Base-by-base conservation (phyloP, 2,888 invertebrate genomes). In the Matsumyia berberina region DNA sequence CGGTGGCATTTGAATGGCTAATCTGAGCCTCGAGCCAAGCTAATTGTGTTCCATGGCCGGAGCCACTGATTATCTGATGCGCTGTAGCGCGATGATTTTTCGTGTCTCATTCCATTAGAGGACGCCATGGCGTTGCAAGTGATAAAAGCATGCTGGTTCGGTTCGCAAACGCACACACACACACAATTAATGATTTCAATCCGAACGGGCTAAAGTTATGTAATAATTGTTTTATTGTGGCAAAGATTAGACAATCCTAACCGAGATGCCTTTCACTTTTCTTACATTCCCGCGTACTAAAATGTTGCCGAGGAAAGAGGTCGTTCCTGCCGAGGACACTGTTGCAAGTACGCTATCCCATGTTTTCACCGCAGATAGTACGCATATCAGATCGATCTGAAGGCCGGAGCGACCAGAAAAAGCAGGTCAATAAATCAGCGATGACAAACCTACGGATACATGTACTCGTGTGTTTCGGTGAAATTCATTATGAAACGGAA, bases 241-340 rank as follows among this genome's bases (percentile, higher is more conserved):
- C 33, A 2, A 53, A 73, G 53, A 64, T 74, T 55, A n/a, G 9
- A 74, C 62, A 74, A 73, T 73, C 42, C 57, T 35, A 35, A 55
- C 39, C 15, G n/a, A 51, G 37, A 31, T 64, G 37, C 73, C 73
- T 53, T 74, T 74, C 64, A 64, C 73, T 74, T 64, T 44, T 35
- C 8, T 53, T 12, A n/a, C 9, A 29, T 24, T 29, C 15, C 7
- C 44, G 6, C 17, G 3, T 2, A 19, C 9, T 15, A 5, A 42
- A 35, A 35, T 35, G 35, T 12, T 0, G 12, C 12, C 12, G 19
- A 19, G n/a, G 15, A 15, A 53, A 6, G 8, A 8, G 15, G 15
- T 24, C n/a, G 1, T 5, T 24, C 11, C 24, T 1, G n/a, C 15
- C 29, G 9, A 46, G 57, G 57, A 57, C 57, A 57, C 51, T 17